Evolutionary conservation across 2,113 vertebrate species (phyloP).

Genomic region (Peromyscus maniculatus): DNA sequence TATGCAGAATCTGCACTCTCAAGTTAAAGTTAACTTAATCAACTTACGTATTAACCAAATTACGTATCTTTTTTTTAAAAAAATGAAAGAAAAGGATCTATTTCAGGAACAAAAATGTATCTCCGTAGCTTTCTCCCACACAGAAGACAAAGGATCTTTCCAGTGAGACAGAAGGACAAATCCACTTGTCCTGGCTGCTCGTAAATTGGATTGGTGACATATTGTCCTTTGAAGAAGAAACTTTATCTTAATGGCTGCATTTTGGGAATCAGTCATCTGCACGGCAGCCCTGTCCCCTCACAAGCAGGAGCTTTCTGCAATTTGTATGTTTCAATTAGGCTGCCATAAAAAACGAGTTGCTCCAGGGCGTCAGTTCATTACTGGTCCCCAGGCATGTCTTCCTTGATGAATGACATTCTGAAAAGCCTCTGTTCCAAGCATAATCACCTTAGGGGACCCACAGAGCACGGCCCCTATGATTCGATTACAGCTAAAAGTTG

Average conservation of each 20-base stretch:
- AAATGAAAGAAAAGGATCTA: not conserved
- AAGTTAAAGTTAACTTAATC: not conserved
- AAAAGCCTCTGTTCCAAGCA: constrained; percentile 86
- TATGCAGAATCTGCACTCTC: constrained; percentile 9
- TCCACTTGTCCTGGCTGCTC: constrained; percentile 70
- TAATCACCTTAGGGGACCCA: constrained; percentile 86
- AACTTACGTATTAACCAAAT: constrained; percentile 62
- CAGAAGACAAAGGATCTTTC: constrained; percentile 56
- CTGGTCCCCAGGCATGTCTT: constrained; percentile 87
- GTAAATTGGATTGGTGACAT: constrained; percentile 75
- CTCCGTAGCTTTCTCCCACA: constrained; percentile 28
- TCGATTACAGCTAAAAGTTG: constrained; percentile 85
- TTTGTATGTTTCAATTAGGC: constrained; percentile 87
- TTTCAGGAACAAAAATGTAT: constrained; percentile 67
- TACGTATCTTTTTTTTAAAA: constrained; percentile 40
- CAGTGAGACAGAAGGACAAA: constrained; percentile 52
- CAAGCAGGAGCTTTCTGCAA: constrained; percentile 74
- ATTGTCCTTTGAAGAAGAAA: constrained; percentile 81
- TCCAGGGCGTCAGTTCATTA: constrained; percentile 86
- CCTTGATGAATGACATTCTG: constrained; percentile 87
- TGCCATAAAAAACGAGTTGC: constrained; percentile 86
- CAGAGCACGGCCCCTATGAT: constrained; percentile 82
- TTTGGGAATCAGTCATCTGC: constrained; percentile 68
- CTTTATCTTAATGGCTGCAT: constrained; percentile 51
- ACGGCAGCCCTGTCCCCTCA: constrained; percentile 78